A percentile compares a stretch with the other conserved stretches of the same genome.
Conservation (phyloP, 2,888 invertebrate genomes). For the Artemia sp. region DNA sequence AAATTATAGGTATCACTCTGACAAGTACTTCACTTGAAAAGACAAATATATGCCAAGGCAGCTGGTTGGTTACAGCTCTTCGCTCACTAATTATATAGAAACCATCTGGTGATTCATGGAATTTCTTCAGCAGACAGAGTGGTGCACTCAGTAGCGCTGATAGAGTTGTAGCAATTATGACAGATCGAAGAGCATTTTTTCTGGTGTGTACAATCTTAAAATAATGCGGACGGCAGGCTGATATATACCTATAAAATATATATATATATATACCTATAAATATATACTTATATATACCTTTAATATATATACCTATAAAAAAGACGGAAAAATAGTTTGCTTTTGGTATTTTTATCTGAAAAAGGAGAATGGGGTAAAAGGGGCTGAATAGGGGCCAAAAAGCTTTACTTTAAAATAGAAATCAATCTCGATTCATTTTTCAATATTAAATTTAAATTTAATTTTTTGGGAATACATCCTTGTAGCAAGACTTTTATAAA, state of each 20-base stretch:
- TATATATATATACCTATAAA: constrained; percentile 32
- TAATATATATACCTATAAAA: constrained; percentile 30
- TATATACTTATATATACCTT: constrained; percentile 34
- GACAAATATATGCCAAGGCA: constrained; percentile 32
- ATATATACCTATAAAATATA: constrained; percentile 31
- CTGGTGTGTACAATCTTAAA: constrained; percentile 32
- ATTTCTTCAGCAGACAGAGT: constrained; percentile 32
- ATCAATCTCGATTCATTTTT: too few relatives aligned
- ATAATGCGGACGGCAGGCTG: constrained; percentile 34
- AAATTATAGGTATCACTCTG: constrained; percentile 34
- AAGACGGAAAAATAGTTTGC: too few relatives aligned
- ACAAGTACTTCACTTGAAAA: constrained; percentile 33
- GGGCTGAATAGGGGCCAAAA: too few relatives aligned
- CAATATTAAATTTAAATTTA: too few relatives aligned
- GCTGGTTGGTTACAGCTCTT: constrained; percentile 26
- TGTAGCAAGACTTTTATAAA: too few relatives aligned
- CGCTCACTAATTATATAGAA: constrained; percentile 29
- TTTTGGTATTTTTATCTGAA: too few relatives aligned
- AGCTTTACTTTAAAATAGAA: too few relatives aligned
- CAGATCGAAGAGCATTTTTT: constrained; percentile 31
- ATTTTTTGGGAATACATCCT: too few relatives aligned
- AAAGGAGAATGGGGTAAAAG: too few relatives aligned
- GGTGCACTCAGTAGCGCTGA: constrained; percentile 34
- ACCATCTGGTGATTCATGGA: constrained; percentile 24
- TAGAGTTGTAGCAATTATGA: constrained; percentile 31